Percentiles rank a stretch among this genome's conserved stretches.
phyloP scores from a whole-genome alignment of 2,113 vertebrate genomes.

The Vanacampus margaritifer region DNA sequence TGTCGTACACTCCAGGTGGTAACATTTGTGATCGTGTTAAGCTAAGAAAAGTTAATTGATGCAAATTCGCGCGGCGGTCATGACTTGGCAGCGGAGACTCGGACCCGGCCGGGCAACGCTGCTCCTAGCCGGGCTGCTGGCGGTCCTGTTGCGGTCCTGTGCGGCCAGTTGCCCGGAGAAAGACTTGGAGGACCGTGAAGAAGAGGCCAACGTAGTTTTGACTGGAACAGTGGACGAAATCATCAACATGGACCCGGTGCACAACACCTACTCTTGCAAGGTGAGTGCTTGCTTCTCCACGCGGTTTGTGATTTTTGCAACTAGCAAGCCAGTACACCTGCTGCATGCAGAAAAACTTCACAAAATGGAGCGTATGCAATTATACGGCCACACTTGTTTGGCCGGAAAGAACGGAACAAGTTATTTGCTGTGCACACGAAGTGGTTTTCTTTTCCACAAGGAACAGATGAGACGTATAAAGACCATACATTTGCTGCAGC shows the following conservation, averaged over 20 bases:
- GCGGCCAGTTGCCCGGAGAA: slow-evolving; percentile 82
- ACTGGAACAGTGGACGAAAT: slow-evolving; percentile 97
- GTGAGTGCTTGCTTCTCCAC: slow-evolving; percentile 58
- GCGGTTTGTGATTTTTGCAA: not conserved
- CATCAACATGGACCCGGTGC: slow-evolving; percentile 93
- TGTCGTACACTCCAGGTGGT: not conserved
- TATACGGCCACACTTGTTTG: not conserved
- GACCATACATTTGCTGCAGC: too few relatives aligned
- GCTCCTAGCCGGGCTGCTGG: slow-evolving; percentile 58
- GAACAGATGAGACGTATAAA: not conserved
- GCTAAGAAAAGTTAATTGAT: slow-evolving; percentile 39
- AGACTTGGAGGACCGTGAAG: slow-evolving; percentile 83
- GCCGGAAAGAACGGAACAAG: not conserved
- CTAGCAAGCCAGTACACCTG: slow-evolving; percentile 39
- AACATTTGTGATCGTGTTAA: not conserved
- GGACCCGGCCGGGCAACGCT: slow-evolving; percentile 57
- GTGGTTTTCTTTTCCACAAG: not conserved
- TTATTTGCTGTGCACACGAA: not conserved
- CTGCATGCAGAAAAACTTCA: not conserved
- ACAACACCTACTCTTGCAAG: slow-evolving; percentile 97
- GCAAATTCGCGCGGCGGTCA: slow-evolving; percentile 36
- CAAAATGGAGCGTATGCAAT: not conserved
- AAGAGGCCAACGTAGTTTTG: slow-evolving; percentile 90
- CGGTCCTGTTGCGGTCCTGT: slow-evolving; percentile 61
- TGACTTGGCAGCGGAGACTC: slow-evolving; percentile 58